Evolutionary conservation across 2,113 vertebrate genomes (phyloP).

Genomic region (Vicugna pacos): DNA sequence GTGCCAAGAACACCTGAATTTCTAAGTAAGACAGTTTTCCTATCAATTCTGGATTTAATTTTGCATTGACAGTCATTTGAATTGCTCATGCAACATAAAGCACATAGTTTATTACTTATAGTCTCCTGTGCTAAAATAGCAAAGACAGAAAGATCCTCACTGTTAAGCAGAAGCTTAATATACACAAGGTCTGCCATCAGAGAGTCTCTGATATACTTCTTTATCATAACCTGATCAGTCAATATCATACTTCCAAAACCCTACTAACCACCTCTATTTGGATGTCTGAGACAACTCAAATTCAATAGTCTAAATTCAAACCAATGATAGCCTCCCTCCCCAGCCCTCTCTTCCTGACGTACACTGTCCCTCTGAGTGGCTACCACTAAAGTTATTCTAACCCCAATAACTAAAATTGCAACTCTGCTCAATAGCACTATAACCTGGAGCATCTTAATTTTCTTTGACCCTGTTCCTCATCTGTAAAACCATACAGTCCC

Average conservation of each 20-base stretch:
- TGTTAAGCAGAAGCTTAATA: neutral
- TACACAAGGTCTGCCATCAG: neutral
- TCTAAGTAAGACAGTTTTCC: constrained; percentile 67
- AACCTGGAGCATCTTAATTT: neutral
- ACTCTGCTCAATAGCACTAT: neutral
- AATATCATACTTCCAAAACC: neutral
- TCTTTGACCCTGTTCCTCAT: neutral
- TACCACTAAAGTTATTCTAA: neutral
- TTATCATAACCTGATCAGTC: neutral
- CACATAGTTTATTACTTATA: constrained; percentile 35
- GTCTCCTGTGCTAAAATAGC: neutral
- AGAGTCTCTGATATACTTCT: neutral
- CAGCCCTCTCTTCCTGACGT: neutral
- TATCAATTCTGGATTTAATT: constrained; percentile 66
- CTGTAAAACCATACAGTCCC: constrained; percentile 5
- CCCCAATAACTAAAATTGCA: neutral
- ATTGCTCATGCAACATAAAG: constrained; percentile 59
- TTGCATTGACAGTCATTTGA: constrained; percentile 60
- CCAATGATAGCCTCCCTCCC: too few species aligned
- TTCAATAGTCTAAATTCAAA: neutral
- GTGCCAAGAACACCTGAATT: constrained; percentile 50
- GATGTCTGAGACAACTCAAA: neutral
- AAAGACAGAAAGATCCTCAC: constrained; percentile 8
- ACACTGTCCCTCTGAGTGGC: neutral
- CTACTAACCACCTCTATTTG: neutral